Evolutionary conservation across 2,888 invertebrate genomes (phyloP).

Genomic region (Amiota minor): DNA sequence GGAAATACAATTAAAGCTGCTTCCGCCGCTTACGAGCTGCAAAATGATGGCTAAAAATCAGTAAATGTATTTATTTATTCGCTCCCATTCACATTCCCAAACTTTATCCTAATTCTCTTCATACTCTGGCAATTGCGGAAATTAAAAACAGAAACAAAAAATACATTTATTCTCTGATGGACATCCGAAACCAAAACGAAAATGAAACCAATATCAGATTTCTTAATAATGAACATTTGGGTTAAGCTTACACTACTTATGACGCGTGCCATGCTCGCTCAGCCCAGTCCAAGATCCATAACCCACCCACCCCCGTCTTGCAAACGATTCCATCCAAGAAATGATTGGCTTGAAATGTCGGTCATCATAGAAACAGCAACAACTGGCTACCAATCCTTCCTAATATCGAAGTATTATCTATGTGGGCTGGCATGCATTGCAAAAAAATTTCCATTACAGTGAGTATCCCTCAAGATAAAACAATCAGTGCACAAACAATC

Average conservation of each 20-base stretch:
- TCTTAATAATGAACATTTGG: slow-evolving; percentile 35
- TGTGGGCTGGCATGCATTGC: slow-evolving; percentile 11
- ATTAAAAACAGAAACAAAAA: slow-evolving; percentile 22
- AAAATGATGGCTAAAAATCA: not conserved
- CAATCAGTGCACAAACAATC: slow-evolving; percentile 4
- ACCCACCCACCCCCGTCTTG: too few relatives aligned
- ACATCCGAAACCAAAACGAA: not conserved
- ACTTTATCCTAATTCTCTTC: too few relatives aligned
- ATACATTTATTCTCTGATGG: not conserved
- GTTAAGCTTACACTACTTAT: not conserved
- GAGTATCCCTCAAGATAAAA: not conserved
- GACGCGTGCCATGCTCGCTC: slow-evolving; percentile 1
- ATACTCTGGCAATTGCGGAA: slow-evolving; percentile 43
- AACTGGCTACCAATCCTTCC: not conserved
- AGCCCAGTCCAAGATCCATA: not conserved
- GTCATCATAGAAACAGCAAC: slow-evolving; percentile 2
- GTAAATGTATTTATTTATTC: not conserved
- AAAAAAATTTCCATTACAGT: not conserved
- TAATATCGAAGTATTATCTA: not conserved
- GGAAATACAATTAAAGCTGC: slow-evolving; percentile 35
- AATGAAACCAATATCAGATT: slow-evolving; percentile 36
- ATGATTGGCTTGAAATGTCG: slow-evolving; percentile 18
- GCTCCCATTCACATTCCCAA: too few relatives aligned
- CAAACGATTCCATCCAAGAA: not conserved
- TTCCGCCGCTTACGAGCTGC: slow-evolving; percentile 25